Evolutionary conservation across 1,140 invertebrate species (phyloP).

Genomic region (Bombus picipes): DNA sequence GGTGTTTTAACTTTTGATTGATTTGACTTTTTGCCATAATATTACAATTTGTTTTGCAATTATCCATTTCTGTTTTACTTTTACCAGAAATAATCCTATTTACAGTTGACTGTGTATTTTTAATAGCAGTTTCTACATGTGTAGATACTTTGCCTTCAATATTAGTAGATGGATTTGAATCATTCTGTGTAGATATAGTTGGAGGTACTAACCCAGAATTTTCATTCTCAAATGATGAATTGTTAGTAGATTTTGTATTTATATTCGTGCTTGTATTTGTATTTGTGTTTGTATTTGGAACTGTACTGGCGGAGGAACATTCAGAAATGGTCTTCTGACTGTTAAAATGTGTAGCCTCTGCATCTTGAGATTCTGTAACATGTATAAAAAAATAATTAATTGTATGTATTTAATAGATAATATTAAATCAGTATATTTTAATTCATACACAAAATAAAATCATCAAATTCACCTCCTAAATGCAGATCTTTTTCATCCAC

Average conservation of each 20-base stretch:
- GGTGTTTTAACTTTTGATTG: slow-evolving; percentile 78
- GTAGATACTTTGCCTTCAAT: slow-evolving; percentile 67
- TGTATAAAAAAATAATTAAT: slow-evolving; percentile 25
- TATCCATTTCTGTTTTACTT: slow-evolving; percentile 72
- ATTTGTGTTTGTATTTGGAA: slow-evolving; percentile 59
- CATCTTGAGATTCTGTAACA: slow-evolving; percentile 80
- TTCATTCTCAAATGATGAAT: slow-evolving; percentile 69
- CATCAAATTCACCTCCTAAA: slow-evolving; percentile 72
- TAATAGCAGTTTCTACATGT: slow-evolving; percentile 55
- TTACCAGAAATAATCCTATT: slow-evolving; percentile 68
- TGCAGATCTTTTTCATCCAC: slow-evolving; percentile 81
- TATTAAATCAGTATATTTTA: not conserved
- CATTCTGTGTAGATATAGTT: slow-evolving; percentile 53
- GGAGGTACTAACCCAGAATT: slow-evolving; percentile 65
- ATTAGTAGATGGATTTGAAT: slow-evolving; percentile 46
- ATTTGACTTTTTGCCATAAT: slow-evolving; percentile 66
- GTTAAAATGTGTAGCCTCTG: slow-evolving; percentile 74
- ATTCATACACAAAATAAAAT: slow-evolving; percentile 21
- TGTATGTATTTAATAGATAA: not conserved
- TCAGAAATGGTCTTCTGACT: slow-evolving; percentile 72
- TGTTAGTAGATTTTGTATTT: slow-evolving; percentile 58
- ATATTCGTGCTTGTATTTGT: slow-evolving; percentile 7
- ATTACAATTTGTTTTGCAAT: slow-evolving; percentile 58
- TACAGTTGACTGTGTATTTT: slow-evolving; percentile 64
- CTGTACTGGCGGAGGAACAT: slow-evolving; percentile 47